Evolutionary conservation across 64 coral and sea anemone species (phyloP).

Genomic region (Hydrozoanthus tunicans): DNA sequence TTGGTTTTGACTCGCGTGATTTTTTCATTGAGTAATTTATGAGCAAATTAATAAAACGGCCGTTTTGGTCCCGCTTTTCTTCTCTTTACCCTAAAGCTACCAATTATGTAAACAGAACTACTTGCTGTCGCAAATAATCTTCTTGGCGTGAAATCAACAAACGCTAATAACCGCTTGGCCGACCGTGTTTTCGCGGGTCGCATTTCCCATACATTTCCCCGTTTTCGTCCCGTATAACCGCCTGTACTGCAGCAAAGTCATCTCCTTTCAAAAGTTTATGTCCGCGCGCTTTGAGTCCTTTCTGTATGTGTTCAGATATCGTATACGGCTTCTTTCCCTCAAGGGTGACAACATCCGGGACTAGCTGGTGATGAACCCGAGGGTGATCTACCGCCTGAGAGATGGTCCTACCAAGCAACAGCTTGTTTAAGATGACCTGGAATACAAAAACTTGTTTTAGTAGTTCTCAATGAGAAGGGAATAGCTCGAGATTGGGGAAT

Average conservation of each 20-base stretch:
- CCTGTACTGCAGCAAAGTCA: constrained; percentile 51
- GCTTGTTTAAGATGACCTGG: constrained; percentile 52
- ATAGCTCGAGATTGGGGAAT: too few relatives aligned
- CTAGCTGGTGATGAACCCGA: constrained; percentile 66
- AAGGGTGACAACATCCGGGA: constrained; percentile 51
- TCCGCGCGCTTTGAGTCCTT: constrained; percentile 56
- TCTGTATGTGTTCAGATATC: constrained; percentile 63
- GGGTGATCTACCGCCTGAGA: constrained; percentile 58
- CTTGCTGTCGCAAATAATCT: too few relatives aligned
- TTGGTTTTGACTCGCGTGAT: too few relatives aligned
- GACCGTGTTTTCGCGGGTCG: constrained; percentile 75
- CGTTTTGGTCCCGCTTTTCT: too few relatives aligned
- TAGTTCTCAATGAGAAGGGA: background rate
- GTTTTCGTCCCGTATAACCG: constrained; percentile 38
- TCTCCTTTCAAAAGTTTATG: constrained; percentile 2
- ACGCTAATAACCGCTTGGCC: constrained; percentile 65
- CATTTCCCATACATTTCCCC: constrained; percentile 66
- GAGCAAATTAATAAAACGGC: too few relatives aligned
- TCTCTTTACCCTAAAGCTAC: too few relatives aligned
- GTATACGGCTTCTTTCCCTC: constrained; percentile 28
- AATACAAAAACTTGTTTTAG: background rate
- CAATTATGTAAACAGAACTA: too few relatives aligned
- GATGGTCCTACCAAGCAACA: constrained; percentile 54
- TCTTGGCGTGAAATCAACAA: too few relatives aligned
- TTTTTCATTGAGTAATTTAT: too few relatives aligned